Evolutionary conservation across 2,797 vertebrate species (phyloP).

Genomic region (Enteromius fasciolatus): DNA sequence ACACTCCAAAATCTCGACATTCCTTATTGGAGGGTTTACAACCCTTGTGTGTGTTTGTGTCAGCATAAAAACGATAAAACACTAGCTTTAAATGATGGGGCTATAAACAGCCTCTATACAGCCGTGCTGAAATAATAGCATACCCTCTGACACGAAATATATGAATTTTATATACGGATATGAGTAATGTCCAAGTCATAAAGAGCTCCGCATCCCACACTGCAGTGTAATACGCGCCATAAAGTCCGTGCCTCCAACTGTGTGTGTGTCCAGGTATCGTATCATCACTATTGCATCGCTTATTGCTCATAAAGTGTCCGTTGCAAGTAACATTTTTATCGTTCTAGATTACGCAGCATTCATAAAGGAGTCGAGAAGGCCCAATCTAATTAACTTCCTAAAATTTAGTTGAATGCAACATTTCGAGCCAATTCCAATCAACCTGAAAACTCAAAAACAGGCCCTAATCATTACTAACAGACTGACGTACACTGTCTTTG

Average conservation of each 20-base stretch:
- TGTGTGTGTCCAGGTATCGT: background rate
- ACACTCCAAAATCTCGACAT: constrained; percentile 16
- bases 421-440: background rate
- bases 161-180: constrained; percentile 37
- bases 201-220: constrained; percentile 4
- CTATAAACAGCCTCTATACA: constrained; percentile 43
- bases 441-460: constrained; percentile 11
- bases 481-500: background rate
- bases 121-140: constrained; percentile 39
- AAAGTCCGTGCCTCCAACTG: background rate
- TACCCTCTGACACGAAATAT: constrained; percentile 24
- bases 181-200: constrained; percentile 44
- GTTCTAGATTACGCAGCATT: background rate
- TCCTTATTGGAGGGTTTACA: constrained; percentile 7
- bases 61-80: constrained; percentile 44
- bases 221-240: constrained; percentile 15
- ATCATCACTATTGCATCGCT: background rate
- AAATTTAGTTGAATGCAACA: background rate
- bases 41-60: constrained; percentile 31
- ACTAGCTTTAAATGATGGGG: constrained; percentile 32
- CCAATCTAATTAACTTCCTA: background rate
- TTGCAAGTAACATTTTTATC: background rate
- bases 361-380: background rate
- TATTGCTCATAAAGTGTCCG: background rate
- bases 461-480: constrained; percentile 14